These are phyloP conservation scores for Aspidiotus rigidus DNA, from an alignment of 2,888 invertebrate genomes.

Conservation along the genomic window DNA sequence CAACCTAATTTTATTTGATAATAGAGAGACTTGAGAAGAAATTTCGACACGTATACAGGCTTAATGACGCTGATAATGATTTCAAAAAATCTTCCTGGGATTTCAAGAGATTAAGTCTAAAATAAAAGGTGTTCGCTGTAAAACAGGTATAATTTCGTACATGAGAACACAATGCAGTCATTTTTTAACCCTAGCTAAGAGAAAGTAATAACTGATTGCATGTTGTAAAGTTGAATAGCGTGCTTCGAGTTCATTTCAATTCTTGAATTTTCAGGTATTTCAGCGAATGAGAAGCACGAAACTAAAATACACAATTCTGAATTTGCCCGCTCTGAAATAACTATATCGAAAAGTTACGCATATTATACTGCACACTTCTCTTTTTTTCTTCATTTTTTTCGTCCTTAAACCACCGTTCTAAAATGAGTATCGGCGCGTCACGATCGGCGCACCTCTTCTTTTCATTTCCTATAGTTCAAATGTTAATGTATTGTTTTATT, in stretches of 20 bases:
- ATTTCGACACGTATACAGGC: no score
- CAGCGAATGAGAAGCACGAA: slow-evolving; percentile 32
- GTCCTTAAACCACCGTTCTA: background rate
- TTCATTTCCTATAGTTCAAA: background rate
- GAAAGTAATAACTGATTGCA: slow-evolving; percentile 27
- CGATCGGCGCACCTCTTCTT: background rate
- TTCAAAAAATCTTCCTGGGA: no score
- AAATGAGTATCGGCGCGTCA: no score
- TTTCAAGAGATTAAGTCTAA: no score
- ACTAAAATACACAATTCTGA: slow-evolving; percentile 33
- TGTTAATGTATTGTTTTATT: no score
- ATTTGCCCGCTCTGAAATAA: slow-evolving; percentile 26
- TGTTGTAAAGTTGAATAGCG: slow-evolving; percentile 34
- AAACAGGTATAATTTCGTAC: no score
- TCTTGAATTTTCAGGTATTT: slow-evolving; percentile 34
- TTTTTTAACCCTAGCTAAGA: slow-evolving; percentile 22
- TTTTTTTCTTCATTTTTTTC: background rate
- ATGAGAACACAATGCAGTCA: slow-evolving; percentile 7
- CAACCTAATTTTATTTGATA: no score
- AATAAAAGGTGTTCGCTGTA: no score
- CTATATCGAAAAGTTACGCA: slow-evolving; percentile 32
- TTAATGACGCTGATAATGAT: no score
- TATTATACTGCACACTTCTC: background rate
- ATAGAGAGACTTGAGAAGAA: no score
- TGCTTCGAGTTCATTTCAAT: slow-evolving; percentile 33